These are phyloP conservation scores for Mnemiopsis leidyi DNA, from an alignment of 37 sponge, comb jelly and placozoan genomes.

Conservation along the genomic window DNA sequence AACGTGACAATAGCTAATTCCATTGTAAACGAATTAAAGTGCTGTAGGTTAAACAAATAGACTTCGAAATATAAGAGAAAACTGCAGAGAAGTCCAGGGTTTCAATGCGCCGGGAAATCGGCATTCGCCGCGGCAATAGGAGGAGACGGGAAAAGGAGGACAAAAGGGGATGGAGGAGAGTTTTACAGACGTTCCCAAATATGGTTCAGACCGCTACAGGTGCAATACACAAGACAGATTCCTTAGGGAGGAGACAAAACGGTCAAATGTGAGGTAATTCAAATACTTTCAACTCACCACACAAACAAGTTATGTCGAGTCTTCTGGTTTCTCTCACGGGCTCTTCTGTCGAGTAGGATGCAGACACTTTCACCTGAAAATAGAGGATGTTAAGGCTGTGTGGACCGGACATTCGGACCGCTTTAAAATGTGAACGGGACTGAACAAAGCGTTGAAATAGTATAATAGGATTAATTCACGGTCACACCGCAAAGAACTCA, in stretches of 20 bases:
- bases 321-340: background rate
- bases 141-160: background rate
- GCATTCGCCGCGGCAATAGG: background rate
- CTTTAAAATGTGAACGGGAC: background rate
- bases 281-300: background rate
- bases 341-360: background rate
- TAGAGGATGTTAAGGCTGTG: background rate
- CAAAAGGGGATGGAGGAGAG: background rate
- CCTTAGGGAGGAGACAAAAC: background rate
- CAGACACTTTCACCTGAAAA: background rate
- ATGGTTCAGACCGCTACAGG: background rate
- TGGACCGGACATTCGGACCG: background rate
- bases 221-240: no score
- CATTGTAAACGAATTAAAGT: background rate
- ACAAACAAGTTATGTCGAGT: background rate
- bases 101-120: background rate
- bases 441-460: background rate
- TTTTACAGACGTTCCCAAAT: background rate
- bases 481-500: no score
- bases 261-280: background rate
- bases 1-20: background rate
- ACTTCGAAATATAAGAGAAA: background rate
- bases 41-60: background rate
- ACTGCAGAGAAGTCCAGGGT: background rate
- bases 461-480: no score